A percentile compares a stretch with the other conserved stretches of the same genome.
phyloP scores from a whole-genome alignment of 2,113 vertebrate species.

The Nothocercus julius region DNA sequence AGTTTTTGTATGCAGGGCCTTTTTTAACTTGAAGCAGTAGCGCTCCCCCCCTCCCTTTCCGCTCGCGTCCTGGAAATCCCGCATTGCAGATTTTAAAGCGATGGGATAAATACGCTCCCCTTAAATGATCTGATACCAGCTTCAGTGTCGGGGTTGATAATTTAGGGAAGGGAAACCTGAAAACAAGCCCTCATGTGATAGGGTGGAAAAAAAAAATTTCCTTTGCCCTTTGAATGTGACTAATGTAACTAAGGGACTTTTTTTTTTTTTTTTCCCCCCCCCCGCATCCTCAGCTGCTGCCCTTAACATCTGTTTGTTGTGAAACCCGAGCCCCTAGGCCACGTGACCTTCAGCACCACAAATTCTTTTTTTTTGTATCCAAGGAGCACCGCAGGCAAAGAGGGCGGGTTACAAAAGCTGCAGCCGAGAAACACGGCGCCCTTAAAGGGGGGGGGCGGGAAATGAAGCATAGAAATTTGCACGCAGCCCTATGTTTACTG shows the following conservation, averaged over 20 bases:
- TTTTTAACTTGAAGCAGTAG: neutral
- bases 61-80: conserved; percentile 64
- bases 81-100: conserved; percentile 71
- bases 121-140: fast-evolving
- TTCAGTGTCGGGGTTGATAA: neutral
- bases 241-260: neutral
- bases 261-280: too few relatives aligned
- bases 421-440: neutral
- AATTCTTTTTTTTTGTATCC: conserved; percentile 68
- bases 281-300: conserved; percentile 57
- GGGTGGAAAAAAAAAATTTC: neutral
- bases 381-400: conserved; percentile 67
- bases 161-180: neutral
- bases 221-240: neutral
- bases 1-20: neutral
- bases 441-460: too few relatives aligned
- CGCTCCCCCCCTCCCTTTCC: neutral
- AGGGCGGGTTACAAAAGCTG: neutral
- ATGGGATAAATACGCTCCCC: neutral
- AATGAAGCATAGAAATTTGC: neutral
- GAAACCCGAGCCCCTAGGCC: conserved; percentile 84
- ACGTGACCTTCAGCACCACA: conserved; percentile 83
- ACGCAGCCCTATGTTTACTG: conserved; percentile 15
- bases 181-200: neutral
- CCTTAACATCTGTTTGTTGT: conserved; percentile 94